Evolutionary conservation across 2,888 invertebrate species (phyloP).

Genomic region (Perdita meconis): DNA sequence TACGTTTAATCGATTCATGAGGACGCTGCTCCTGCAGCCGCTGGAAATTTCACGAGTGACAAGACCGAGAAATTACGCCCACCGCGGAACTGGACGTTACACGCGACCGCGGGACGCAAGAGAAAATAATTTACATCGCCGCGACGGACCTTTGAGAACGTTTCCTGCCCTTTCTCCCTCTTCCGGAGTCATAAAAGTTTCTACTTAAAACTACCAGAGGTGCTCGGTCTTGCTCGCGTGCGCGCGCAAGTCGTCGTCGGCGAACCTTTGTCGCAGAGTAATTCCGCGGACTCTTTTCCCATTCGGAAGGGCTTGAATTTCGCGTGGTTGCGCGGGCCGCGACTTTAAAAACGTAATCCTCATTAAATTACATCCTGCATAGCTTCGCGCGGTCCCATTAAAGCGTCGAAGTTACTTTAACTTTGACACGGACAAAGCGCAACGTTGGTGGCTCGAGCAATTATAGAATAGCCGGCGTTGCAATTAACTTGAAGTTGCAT

Average conservation of each 20-base stretch:
- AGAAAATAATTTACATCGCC: conserved; percentile 36
- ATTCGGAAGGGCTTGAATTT: conserved; percentile 15
- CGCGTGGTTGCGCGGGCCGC: not conserved
- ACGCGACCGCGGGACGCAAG: not conserved
- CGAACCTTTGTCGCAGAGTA: conserved; percentile 26
- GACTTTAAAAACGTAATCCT: conserved; percentile 42
- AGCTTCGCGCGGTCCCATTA: conserved; percentile 13
- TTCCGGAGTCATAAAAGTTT: conserved; percentile 23
- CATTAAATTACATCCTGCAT: conserved; percentile 42
- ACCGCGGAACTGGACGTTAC: conserved; percentile 9
- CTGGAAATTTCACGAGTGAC: conserved; percentile 10
- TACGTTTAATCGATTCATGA: conserved; percentile 30
- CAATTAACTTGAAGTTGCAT: conserved; percentile 38
- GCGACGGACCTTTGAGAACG: conserved; percentile 18
- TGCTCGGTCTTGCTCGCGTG: too few species aligned
- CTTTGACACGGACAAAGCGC: conserved; percentile 17
- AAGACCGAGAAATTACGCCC: conserved; percentile 11
- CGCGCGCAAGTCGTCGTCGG: too few species aligned
- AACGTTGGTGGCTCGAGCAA: conserved; percentile 2
- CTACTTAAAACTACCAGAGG: not conserved
- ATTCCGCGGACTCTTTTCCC: conserved; percentile 15
- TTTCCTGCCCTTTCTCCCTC: not conserved
- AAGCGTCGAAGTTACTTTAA: conserved; percentile 34
- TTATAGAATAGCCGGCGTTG: conserved; percentile 38
- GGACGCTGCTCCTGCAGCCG: not conserved